Percentiles rank a stretch among this genome's conserved stretches.
Conservation (phyloP, 1,140 invertebrate genomes). For the Asobara japonica region DNA sequence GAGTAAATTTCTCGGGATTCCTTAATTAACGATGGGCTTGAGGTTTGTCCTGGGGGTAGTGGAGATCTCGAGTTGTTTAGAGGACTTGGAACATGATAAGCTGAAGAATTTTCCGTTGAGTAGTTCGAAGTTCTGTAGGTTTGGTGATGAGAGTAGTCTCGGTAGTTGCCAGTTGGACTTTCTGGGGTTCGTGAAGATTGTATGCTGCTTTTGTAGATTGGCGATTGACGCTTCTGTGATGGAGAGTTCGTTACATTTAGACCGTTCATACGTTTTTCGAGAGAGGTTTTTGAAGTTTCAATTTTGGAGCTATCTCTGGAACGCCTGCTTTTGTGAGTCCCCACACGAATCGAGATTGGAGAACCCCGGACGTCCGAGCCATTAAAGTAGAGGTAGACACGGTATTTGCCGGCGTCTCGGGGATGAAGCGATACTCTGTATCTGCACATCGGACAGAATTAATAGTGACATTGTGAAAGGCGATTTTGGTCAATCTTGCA, state of each 20-base stretch:
- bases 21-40: slow-evolving; percentile 58
- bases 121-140: slow-evolving; percentile 53
- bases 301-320: slow-evolving; percentile 54
- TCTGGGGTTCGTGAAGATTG: slow-evolving; percentile 33
- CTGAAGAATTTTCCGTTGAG: slow-evolving; percentile 48
- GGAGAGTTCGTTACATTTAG: slow-evolving; percentile 48
- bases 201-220: slow-evolving; percentile 47
- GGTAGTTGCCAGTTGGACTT: slow-evolving; percentile 51
- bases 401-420: slow-evolving; percentile 88
- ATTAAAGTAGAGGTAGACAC: slow-evolving; percentile 94
- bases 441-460: background rate
- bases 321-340: slow-evolving; percentile 70
- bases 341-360: slow-evolving; percentile 82
- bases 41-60: slow-evolving; percentile 44
- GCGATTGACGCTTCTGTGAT: slow-evolving; percentile 45
- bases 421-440: slow-evolving; percentile 92
- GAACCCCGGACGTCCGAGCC: slow-evolving; percentile 94
- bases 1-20: slow-evolving; percentile 59
- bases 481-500: too few relatives aligned
- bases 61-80: slow-evolving; percentile 49
- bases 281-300: slow-evolving; percentile 53
- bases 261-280: slow-evolving; percentile 60
- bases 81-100: slow-evolving; percentile 46
- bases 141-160: slow-evolving; percentile 48
- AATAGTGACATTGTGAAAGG: background rate